phyloP scores from a whole-genome alignment of 2,888 invertebrate species.

The Hyles lineata region DNA sequence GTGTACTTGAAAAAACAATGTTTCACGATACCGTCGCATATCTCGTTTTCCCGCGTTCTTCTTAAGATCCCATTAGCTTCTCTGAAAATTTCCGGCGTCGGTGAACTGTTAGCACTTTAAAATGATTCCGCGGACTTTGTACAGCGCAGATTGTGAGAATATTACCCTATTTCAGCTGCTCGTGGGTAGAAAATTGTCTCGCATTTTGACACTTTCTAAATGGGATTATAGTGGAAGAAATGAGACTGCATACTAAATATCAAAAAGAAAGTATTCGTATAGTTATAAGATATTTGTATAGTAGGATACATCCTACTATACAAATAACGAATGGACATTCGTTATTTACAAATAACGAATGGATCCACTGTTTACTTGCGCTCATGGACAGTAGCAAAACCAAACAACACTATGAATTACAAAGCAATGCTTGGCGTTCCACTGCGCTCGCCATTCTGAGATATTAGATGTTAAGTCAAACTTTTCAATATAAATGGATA shows the following conservation, averaged over 20 bases:
- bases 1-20: constrained; percentile 11
- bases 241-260: neutral
- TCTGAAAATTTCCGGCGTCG: neutral
- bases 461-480: no score
- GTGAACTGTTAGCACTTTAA: constrained; percentile 14
- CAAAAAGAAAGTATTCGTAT: neutral
- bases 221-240: neutral
- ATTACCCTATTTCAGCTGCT: constrained; percentile 3
- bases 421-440: no score
- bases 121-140: constrained; percentile 11
- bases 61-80: constrained; percentile 14
- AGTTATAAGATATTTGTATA: no score
- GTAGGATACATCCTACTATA: no score
- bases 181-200: constrained; percentile 11
- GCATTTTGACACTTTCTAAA: neutral
- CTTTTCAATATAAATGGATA: no score
- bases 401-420: no score
- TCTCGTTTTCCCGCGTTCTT: constrained; percentile 5
- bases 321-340: no score
- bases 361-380: no score
- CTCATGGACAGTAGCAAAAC: no score
- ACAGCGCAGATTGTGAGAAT: constrained; percentile 17
- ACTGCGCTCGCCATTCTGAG: no score
- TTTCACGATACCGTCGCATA: neutral
- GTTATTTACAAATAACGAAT: no score